Evolutionary conservation across 2,888 invertebrate genomes (phyloP).

Genomic region (Acanthosepion lycidas): DNA sequence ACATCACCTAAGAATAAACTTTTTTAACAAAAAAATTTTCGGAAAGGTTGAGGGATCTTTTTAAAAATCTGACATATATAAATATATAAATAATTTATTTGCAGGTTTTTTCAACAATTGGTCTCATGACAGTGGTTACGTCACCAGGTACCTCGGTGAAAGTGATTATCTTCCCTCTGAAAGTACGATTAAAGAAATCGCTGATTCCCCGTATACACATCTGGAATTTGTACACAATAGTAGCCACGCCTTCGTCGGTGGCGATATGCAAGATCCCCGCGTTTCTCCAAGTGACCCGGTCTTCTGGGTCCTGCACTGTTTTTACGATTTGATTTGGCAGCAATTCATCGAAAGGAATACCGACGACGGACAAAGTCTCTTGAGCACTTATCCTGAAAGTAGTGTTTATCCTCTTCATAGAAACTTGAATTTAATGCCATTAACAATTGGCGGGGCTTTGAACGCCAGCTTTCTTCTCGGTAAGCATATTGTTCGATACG

Average conservation of each 20-base stretch:
- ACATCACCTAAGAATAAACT: too few relatives aligned
- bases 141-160: neutral
- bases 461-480: neutral
- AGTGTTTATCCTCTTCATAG: neutral
- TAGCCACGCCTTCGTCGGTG: constrained; percentile 60
- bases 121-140: constrained; percentile 13
- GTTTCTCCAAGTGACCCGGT: constrained; percentile 72
- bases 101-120: neutral
- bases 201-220: neutral
- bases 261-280: constrained; percentile 68
- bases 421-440: neutral
- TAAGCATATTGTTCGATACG: neutral
- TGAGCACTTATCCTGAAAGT: constrained; percentile 54
- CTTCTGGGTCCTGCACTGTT: constrained; percentile 72
- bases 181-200: neutral
- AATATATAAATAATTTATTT: neutral
- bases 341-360: constrained; percentile 57
- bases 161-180: neutral
- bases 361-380: constrained; percentile 55
- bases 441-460: neutral
- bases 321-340: constrained; percentile 73
- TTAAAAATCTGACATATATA: too few relatives aligned
- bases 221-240: neutral
- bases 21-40: too few relatives aligned
- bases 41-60: too few relatives aligned